Evolutionary conservation across 2,797 vertebrate genomes (phyloP), one percentile per base, ranked within the genome.

Genomic region (Rhinoraja longicauda): DNA sequence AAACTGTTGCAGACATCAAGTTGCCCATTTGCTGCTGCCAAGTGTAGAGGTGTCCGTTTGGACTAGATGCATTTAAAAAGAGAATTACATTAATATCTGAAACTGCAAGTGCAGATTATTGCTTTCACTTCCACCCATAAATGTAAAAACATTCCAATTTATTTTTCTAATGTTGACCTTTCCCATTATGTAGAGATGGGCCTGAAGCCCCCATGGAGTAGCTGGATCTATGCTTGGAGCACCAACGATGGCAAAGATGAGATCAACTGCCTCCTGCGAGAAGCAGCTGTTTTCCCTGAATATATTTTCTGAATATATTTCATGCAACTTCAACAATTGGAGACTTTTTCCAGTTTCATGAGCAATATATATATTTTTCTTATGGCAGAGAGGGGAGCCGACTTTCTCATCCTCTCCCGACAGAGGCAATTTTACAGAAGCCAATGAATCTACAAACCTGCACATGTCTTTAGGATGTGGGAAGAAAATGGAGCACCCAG

Each of bases 1-100:
- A 95, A 94, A 32, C 86, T 94, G 94, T 78, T 94, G 62, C 94
- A 94, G 0, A 95, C 95, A 7, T 96, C 95, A 78, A 96, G 94
- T 93, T 95, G 95, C 15, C 95, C 95, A 1, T 93, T 94, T 84
- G 93, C 92, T 2, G 94, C 94, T 0, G 94, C 94, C 64, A 94
- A 62, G 57, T 92, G 93, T 39, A 94, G 67, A 76, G 94, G 93
- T 0, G 95, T 96, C 94, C 94, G 93, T 21, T 94, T 84, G 17
- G 79, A 81, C 94, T 95, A 93, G 26, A 94, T 84, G 45, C 19
- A 78, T n/a, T 32, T 64, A 64, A 64, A 64, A 88, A 88, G 36
- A 19, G 24, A 36, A 10, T 26, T 15, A 59, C 21, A 84, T 19
- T 88, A 36, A 64, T 36, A 88, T 32, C 59, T 64, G 59, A 88